Conservation (phyloP, 2,888 invertebrate species). For the Agonopterix subpropinquella region DNA sequence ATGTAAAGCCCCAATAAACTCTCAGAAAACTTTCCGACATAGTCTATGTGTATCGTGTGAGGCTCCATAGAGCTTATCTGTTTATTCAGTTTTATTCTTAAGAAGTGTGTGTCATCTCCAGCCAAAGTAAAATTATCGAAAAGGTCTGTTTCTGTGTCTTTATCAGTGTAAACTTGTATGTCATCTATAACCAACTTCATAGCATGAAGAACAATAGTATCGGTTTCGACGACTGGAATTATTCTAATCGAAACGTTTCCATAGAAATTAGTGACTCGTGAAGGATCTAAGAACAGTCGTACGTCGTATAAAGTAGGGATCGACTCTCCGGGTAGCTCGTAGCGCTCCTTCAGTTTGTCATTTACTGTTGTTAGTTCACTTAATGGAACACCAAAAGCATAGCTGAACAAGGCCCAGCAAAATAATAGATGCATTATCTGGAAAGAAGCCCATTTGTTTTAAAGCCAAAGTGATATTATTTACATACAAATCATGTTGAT, state of each 20-base stretch:
- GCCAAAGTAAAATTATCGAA: slow-evolving; percentile 24
- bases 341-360: slow-evolving; percentile 29
- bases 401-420: slow-evolving; percentile 39
- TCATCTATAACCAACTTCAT: slow-evolving; percentile 50
- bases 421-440: slow-evolving; percentile 57
- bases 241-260: slow-evolving; percentile 64
- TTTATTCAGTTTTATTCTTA: slow-evolving; percentile 55
- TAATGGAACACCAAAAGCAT: slow-evolving; percentile 32
- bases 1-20: slow-evolving; percentile 80
- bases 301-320: slow-evolving; percentile 71
- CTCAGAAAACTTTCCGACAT: slow-evolving; percentile 70
- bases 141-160: slow-evolving; percentile 21
- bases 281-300: slow-evolving; percentile 61
- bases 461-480: no score
- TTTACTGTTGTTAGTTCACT: slow-evolving; percentile 13
- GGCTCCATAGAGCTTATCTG: slow-evolving; percentile 39
- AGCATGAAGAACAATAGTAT: slow-evolving; percentile 60
- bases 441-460: slow-evolving; percentile 15
- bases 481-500: no score
- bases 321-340: slow-evolving; percentile 71
- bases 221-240: slow-evolving; percentile 29
- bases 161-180: slow-evolving; percentile 28
- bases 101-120: slow-evolving; percentile 59
- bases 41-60: slow-evolving; percentile 73
- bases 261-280: slow-evolving; percentile 45